These are phyloP conservation scores for Aphidius ervi DNA, from an alignment of 1,140 invertebrate genomes.

Conservation along the genomic window DNA sequence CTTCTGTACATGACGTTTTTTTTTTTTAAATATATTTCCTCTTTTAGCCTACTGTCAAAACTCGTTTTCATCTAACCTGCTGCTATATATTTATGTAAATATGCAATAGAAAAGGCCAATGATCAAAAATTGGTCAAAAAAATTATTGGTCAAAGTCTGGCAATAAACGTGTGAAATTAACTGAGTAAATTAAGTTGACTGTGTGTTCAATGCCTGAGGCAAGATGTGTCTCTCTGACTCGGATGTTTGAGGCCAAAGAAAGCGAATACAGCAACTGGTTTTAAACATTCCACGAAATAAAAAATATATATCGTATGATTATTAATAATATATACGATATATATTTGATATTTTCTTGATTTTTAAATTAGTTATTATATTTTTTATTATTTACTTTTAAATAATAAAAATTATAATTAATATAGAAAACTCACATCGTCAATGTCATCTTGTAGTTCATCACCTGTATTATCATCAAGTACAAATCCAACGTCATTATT, in stretches of 20 bases:
- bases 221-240: conserved; percentile 32
- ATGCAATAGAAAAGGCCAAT: conserved; percentile 14
- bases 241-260: conserved; percentile 27
- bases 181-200: conserved; percentile 3
- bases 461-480: conserved; percentile 52
- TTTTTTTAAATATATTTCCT: no score
- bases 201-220: conserved; percentile 18
- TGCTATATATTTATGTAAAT: background rate
- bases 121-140: conserved; percentile 8
- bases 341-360: no score
- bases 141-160: background rate
- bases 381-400: background rate
- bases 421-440: conserved; percentile 52
- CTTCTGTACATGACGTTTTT: background rate
- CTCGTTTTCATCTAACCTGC: no score
- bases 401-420: background rate
- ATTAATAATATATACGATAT: background rate
- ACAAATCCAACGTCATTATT: conserved; percentile 59
- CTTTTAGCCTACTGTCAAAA: no score
- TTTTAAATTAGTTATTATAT: no score
- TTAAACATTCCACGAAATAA: conserved; percentile 26
- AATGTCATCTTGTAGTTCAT: conserved; percentile 46
- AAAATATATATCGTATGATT: conserved; percentile 1
- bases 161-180: conserved; percentile 1
- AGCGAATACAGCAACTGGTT: conserved; percentile 37